These are phyloP conservation scores for Struthio camelus DNA, from an alignment of 2,113 vertebrate genomes.

Conservation along the genomic window DNA sequence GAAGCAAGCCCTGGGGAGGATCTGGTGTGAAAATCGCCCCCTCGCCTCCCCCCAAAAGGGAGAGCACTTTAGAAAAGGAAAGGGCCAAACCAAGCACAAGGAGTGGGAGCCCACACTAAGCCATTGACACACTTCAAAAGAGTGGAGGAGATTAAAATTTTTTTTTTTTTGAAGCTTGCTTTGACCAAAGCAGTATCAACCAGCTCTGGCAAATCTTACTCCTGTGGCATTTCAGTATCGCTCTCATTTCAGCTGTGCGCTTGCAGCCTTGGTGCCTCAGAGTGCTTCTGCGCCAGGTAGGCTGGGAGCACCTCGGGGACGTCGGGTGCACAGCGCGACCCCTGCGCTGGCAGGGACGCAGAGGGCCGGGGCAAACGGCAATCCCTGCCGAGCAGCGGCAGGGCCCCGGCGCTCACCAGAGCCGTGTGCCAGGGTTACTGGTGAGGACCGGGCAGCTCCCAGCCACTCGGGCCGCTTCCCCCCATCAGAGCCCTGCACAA, in stretches of 20 bases:
- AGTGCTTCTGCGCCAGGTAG: background rate
- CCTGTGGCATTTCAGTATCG: background rate
- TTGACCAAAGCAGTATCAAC: background rate
- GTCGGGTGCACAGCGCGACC: background rate
- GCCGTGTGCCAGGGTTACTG: no score
- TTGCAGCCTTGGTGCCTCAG: background rate
- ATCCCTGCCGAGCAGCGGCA: background rate
- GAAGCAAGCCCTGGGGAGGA: background rate
- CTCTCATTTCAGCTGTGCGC: fast-evolving
- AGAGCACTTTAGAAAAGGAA: background rate
- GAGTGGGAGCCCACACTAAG: background rate
- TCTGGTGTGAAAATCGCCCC: background rate
- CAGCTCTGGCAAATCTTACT: background rate
- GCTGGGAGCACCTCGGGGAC: background rate
- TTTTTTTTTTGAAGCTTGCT: background rate
- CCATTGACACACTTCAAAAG: background rate
- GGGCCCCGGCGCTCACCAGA: no score
- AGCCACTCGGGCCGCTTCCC: background rate
- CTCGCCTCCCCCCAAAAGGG: no score
- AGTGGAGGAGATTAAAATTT: background rate
- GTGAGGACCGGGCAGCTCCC: no score
- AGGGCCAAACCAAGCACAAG: background rate
- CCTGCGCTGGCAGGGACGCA: fast-evolving
- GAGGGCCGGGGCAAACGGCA: background rate
- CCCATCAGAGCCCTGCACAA: background rate